These are phyloP conservation scores for Astyanax mexicanus DNA, from an alignment of 2,797 vertebrate species.

Conservation along the genomic window DNA sequence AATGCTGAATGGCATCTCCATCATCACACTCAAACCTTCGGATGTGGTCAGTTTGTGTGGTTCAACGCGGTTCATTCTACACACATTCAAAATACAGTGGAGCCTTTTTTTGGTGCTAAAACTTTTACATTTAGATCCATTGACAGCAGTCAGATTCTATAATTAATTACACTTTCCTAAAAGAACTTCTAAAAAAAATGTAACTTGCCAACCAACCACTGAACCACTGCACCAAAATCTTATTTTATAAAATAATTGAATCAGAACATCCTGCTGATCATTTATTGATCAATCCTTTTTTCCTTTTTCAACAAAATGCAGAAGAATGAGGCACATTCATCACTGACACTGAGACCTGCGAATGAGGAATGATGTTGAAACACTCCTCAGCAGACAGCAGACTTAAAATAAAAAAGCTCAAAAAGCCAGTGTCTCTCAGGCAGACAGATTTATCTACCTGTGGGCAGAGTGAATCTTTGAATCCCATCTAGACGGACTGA, in stretches of 20 bases:
- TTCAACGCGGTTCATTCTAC: too few relatives aligned
- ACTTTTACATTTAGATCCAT: too few relatives aligned
- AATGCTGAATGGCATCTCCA: conserved; percentile 36
- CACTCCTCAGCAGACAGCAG: neutral
- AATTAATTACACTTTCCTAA: too few relatives aligned
- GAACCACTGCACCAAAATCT: too few relatives aligned
- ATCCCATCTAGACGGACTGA: neutral
- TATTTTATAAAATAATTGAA: too few relatives aligned
- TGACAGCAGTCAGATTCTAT: too few relatives aligned
- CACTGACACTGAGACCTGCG: neutral
- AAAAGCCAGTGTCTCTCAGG: neutral
- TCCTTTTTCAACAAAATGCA: neutral
- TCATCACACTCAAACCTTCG: conserved; percentile 12
- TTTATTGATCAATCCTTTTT: too few relatives aligned
- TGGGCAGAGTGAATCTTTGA: neutral
- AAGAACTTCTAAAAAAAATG: too few relatives aligned
- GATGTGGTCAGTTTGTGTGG: conserved; percentile 44
- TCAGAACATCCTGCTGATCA: too few relatives aligned
- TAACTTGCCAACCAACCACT: too few relatives aligned
- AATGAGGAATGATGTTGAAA: neutral
- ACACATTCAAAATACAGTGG: too few relatives aligned
- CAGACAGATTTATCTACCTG: neutral
- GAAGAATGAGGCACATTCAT: neutral
- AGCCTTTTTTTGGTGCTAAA: too few relatives aligned
- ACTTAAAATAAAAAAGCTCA: neutral